Evolutionary conservation across 2,113 vertebrate genomes (phyloP).

Genomic region (pig (Sus scrofa)): T2T-Sscrofa CM000826.6:21026001-21026500

Average conservation of each 20-base stretch:
- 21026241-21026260: neutral
- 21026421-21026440: neutral
- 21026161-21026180: neutral
- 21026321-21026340: neutral
- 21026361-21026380: no score
- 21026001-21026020: neutral
- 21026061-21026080: neutral
- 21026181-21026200: neutral
- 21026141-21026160: neutral
- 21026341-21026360: neutral
- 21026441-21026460: neutral
- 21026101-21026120: neutral
- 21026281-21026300: neutral
- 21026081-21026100: neutral
- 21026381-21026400: neutral
- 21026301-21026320: neutral
- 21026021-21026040: neutral
- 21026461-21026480: slow-evolving; percentile 3
- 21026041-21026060: neutral
- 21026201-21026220: neutral
- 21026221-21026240: neutral
- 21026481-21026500: neutral
- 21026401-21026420: neutral
- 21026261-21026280: neutral
- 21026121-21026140: neutral